A percentile compares a stretch with the other conserved stretches of the same genome.
Evolutionary conservation across 1,140 invertebrate species (phyloP).

Genomic region (Drosophila kikkawai): DNA sequence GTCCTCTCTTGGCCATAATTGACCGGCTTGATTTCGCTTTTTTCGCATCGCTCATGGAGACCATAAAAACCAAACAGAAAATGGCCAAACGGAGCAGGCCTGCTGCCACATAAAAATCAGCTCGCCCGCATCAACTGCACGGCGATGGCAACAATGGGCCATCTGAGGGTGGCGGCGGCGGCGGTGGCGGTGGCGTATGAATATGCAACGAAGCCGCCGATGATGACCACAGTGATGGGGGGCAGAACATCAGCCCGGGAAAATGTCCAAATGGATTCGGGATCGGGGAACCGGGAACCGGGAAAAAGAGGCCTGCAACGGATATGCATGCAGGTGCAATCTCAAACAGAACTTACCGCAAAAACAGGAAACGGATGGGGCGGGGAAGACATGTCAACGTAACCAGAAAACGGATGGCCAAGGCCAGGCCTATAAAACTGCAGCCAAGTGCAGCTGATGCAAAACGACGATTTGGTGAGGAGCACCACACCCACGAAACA

Average conservation of each 20-base stretch:
- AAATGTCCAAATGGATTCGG: constrained; percentile 19
- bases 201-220: constrained; percentile 63
- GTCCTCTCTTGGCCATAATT: background rate
- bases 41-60: constrained; percentile 22
- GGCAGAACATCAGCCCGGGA: constrained; percentile 5
- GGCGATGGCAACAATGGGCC: constrained; percentile 56
- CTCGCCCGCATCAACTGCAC: constrained; percentile 63
- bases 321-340: constrained; percentile 77
- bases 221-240: constrained; percentile 54
- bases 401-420: constrained; percentile 45
- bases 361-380: constrained; percentile 5
- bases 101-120: constrained; percentile 76
- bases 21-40: constrained; percentile 30
- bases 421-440: constrained; percentile 67
- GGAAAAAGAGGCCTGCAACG: constrained; percentile 33
- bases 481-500: constrained; percentile 15
- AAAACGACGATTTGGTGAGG: constrained; percentile 57
- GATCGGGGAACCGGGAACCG: background rate
- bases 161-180: background rate
- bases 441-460: constrained; percentile 65
- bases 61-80: constrained; percentile 76
- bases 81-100: constrained; percentile 66
- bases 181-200: constrained; percentile 35
- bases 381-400: constrained; percentile 46
- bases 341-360: constrained; percentile 64